phyloP scores from a whole-genome alignment of 2,113 vertebrate species.

The Penelope pileata region DNA sequence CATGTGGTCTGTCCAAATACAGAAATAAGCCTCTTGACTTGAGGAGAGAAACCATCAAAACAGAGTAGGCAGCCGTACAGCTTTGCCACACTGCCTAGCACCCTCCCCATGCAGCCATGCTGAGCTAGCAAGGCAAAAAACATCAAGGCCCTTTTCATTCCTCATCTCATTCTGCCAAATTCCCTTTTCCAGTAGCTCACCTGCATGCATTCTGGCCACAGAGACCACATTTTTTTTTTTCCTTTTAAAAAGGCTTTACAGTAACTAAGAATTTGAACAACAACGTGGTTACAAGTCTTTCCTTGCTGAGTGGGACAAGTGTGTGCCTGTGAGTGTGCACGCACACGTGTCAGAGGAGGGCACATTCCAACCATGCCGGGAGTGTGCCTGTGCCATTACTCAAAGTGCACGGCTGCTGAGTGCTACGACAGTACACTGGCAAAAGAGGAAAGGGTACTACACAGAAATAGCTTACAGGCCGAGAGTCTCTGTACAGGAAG shows the following conservation, averaged over 20 bases:
- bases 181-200: conserved; percentile 28
- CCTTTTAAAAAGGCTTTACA: background rate
- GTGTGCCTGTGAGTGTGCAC: background rate
- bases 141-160: conserved; percentile 19
- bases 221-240: background rate
- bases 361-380: background rate
- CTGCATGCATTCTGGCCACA: background rate
- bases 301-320: background rate
- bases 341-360: background rate
- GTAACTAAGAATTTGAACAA: background rate
- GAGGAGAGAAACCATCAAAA: background rate
- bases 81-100: background rate
- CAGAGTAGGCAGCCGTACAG: background rate
- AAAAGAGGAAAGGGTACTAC: conserved; percentile 16
- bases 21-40: background rate
- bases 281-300: background rate
- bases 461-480: conserved; percentile 43
- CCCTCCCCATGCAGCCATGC: background rate
- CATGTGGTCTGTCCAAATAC: background rate
- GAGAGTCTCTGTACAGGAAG: conserved; percentile 30
- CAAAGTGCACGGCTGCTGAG: fast-evolving
- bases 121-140: background rate
- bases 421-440: conserved; percentile 34
- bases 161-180: conserved; percentile 14
- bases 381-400: background rate